Evolutionary conservation across 2,888 invertebrate genomes (phyloP), one percentile per base, ranked within the genome.

Genomic region (Beris chalybata): DNA sequence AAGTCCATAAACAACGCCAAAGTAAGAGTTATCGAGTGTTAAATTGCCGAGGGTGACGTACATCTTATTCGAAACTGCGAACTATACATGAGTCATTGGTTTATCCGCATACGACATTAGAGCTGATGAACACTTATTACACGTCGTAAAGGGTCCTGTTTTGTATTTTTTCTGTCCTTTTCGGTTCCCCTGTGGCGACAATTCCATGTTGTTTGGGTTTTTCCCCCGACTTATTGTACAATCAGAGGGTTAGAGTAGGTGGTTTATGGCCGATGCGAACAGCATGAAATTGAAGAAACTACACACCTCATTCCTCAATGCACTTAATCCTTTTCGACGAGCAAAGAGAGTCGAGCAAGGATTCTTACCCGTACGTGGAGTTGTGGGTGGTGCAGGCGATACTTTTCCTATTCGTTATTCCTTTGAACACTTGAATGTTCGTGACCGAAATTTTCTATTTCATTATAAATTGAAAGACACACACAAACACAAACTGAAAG

Each of bases 1-100:
- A 61, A 61, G 9, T 4, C 50, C 52, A 38, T 52, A 61, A 61
- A 61, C 52, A 61, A 61, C 15, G 52, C 47, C 12, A 61, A 61
- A 61, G 61, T 61, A 61, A 61, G 61, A 61, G 50, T 52, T 52
- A 50, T 52, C 52, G 52, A 61, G 61, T 61, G 61, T 50, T 52
- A 52, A 50, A 61, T 52, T 61, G 61, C 52, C 22, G 30, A 52
- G 61, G 52, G 61, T 31, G 57, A 13, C 45, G 31, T 58, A 45
- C 45, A 29, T 31, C 45, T 47, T 55, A 32, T 32, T 55, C 12
- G 55, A 15, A 53, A 55, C 31, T 32, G 38, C 38, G 38, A 32
- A 31, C 12, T 56, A 43, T 12, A n/a, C 52, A 22, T 52, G 31
- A 59, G 59, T 52, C 61, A 43, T 61, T 52, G 61, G 43, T 38